A percentile compares a stretch with the other conserved stretches of the same genome.
Conservation (phyloP, 2,797 vertebrate species). For the Xerus rutilus region DNA sequence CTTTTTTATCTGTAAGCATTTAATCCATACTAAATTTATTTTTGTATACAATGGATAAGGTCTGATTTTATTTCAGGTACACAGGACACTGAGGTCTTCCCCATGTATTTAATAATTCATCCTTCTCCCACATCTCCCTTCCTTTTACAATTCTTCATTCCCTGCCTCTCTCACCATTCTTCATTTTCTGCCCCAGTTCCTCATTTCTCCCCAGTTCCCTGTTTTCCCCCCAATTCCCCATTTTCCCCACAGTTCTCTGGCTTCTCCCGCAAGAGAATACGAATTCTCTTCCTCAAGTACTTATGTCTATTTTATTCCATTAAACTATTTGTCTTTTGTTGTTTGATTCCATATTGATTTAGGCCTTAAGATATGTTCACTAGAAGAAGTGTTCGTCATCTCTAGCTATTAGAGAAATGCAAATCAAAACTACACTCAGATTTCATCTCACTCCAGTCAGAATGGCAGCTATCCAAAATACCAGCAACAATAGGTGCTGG, state of each 20-base stretch:
- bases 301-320: background rate
- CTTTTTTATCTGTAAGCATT: slow-evolving; percentile 45
- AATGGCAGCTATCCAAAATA: too few relatives aligned
- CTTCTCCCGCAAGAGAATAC: background rate
- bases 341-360: slow-evolving; percentile 40
- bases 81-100: background rate
- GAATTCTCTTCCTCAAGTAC: background rate
- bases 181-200: background rate
- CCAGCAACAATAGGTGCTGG: too few relatives aligned
- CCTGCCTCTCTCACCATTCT: background rate
- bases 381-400: too few relatives aligned
- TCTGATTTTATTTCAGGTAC: slow-evolving; percentile 35
- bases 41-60: slow-evolving; percentile 27
- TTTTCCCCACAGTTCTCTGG: background rate
- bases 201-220: background rate
- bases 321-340: slow-evolving; percentile 52
- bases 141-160: background rate
- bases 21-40: slow-evolving; percentile 51
- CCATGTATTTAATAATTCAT: background rate
- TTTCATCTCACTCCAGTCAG: too few relatives aligned
- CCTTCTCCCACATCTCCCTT: background rate
- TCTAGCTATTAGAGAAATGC: too few relatives aligned
- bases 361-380: slow-evolving; percentile 33
- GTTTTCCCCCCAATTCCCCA: background rate
- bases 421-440: too few relatives aligned